These are phyloP conservation scores for Metacarcinus magister DNA, from an alignment of 2,888 invertebrate species.

Conservation along the genomic window DNA sequence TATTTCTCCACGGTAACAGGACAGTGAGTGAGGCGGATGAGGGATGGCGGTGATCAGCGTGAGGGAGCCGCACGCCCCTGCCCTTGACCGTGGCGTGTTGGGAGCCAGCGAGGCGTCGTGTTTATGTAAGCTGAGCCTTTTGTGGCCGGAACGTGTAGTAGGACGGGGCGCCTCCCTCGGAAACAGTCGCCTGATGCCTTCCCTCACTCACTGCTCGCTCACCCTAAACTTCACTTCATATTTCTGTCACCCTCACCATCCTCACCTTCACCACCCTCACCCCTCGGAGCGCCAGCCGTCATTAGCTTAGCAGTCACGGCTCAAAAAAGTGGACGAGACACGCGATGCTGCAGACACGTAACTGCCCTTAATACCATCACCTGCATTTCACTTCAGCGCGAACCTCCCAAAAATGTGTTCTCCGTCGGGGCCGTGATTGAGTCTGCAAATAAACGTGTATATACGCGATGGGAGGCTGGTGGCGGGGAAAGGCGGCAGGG, in stretches of 20 bases:
- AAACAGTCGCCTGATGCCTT: neutral
- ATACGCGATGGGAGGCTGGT: neutral
- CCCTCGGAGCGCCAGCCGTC: neutral
- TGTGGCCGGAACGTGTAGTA: constrained; percentile 13
- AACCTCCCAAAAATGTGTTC: neutral
- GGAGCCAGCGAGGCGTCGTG: constrained; percentile 36
- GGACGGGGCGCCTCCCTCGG: neutral
- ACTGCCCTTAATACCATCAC: neutral
- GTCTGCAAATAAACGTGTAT: neutral
- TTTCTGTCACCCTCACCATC: constrained; percentile 10
- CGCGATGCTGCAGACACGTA: neutral
- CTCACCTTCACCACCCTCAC: neutral
- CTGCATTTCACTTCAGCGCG: neutral
- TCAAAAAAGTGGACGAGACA: neutral
- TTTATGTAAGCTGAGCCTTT: constrained; percentile 38
- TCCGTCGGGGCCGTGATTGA: neutral
- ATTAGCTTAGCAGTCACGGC: constrained; percentile 20
- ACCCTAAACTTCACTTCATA: neutral
- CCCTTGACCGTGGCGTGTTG: constrained; percentile 42
- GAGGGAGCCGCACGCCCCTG: constrained; percentile 30
- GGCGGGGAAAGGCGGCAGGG: neutral
- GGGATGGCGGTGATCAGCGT: constrained; percentile 40
- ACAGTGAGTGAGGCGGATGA: constrained; percentile 22
- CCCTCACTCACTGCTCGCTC: neutral
- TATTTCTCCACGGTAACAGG: constrained; percentile 2